These are phyloP conservation scores for Paratrypauchen microcephalus DNA, from an alignment of 2,797 vertebrate species.

Conservation along the genomic window DNA sequence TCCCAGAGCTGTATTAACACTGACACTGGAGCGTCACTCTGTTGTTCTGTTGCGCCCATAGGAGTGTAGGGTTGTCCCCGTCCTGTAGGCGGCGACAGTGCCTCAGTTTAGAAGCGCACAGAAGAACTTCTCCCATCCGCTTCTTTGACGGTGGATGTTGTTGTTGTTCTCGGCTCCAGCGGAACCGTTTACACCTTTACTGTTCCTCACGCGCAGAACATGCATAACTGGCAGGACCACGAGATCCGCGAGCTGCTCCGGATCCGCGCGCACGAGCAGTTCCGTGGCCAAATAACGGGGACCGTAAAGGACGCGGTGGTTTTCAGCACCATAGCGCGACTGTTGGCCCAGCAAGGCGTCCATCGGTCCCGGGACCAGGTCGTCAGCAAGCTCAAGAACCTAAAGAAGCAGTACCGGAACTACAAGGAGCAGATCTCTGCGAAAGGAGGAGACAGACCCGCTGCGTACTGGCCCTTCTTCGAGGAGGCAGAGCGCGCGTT, in stretches of 20 bases:
- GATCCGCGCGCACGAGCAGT: conserved; percentile 30
- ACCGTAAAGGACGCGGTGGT: conserved; percentile 51
- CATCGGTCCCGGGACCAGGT: conserved; percentile 49
- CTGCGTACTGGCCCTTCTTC: conserved; percentile 47
- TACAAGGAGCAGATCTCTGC: conserved; percentile 35
- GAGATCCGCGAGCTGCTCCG: conserved; percentile 47
- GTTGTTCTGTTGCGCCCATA: too few relatives aligned
- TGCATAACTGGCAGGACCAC: conserved; percentile 57
- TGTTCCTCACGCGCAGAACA: conserved; percentile 1
- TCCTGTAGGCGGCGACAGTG: not conserved
- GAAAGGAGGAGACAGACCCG: conserved; percentile 12
- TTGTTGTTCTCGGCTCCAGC: not conserved
- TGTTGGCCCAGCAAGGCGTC: conserved; percentile 44
- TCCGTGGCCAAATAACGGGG: conserved; percentile 45
- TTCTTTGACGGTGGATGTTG: not conserved
- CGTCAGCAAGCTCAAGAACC: conserved; percentile 53
- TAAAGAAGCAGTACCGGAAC: conserved; percentile 43
- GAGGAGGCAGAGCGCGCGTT: conserved; percentile 43
- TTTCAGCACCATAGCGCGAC: conserved; percentile 41
- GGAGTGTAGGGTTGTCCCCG: not conserved
- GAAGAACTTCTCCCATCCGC: not conserved
- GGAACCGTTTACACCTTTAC: not conserved
- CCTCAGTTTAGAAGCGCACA: not conserved
- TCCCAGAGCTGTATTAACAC: too few relatives aligned
- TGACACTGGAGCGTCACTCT: too few relatives aligned